phyloP scores from a whole-genome alignment of 2,113 vertebrate genomes.

The Hypomesus transpacificus region DNA sequence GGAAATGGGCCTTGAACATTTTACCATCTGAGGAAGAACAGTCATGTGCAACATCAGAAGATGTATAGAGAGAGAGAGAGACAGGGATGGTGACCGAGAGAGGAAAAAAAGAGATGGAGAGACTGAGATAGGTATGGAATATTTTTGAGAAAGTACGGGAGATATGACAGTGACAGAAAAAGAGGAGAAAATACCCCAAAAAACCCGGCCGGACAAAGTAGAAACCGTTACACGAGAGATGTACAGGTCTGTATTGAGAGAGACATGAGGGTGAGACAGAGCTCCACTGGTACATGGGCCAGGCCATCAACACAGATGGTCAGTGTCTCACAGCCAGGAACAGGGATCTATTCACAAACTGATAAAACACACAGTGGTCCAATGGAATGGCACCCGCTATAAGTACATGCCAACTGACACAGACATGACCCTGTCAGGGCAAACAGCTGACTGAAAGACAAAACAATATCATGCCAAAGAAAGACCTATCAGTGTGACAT shows the following conservation, averaged over 20 bases:
- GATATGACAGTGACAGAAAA: background rate
- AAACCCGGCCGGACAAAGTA: conserved; percentile 19
- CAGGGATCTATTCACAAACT: conserved; percentile 49
- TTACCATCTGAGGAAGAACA: conserved; percentile 38
- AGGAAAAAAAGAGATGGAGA: background rate
- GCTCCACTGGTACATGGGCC: conserved; percentile 37
- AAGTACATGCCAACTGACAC: too few species aligned
- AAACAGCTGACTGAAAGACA: too few species aligned
- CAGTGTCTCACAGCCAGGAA: conserved; percentile 42
- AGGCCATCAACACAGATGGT: conserved; percentile 39
- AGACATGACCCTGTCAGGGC: too few species aligned
- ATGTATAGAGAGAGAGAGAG: conserved; percentile 12
- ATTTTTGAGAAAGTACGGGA: background rate
- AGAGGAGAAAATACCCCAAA: conserved; percentile 11
- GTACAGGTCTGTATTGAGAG: conserved; percentile 24
- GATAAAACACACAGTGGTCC: background rate
- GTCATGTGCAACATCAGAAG: conserved; percentile 40
- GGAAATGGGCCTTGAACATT: conserved; percentile 64
- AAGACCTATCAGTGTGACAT: too few species aligned
- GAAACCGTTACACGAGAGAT: conserved; percentile 15
- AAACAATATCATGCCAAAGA: too few species aligned
- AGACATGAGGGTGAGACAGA: conserved; percentile 41
- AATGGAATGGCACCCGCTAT: background rate
- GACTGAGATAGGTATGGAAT: background rate
- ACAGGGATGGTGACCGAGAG: background rate